Evolutionary conservation across 2,888 invertebrate species (phyloP), one percentile per base, ranked within the genome.

Genomic region (Tetramorium bicarinatum): DNA sequence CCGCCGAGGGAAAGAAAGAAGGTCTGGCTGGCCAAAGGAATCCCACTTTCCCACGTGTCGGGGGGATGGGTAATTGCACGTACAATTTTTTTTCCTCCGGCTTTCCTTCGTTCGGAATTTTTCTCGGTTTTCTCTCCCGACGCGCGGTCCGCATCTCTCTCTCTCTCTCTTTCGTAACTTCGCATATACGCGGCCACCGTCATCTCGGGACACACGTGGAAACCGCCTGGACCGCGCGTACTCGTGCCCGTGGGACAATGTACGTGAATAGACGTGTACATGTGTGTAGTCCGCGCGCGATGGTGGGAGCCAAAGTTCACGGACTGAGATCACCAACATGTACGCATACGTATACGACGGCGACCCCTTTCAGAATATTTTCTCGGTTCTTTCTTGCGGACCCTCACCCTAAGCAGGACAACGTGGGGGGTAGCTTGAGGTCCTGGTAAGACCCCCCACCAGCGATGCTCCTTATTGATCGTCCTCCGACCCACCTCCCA

Each of bases 371-470:
- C 90, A 93, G 94, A 92, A 92, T 93, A 93, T 92, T 94, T 94
- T 94, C 94, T 94, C 94, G 92, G 93, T 93, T 94, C 94, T 94
- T 94, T 94, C 94, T 94, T 94, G 93, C 91, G 92, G 90, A 91
- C 91, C 92, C 92, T 92, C 92, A 88, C 92, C 92, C 93, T 93
- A 94, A 94, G 94, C 94, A 93, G 91, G 90, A 90, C 87, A 89
- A 87, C 87, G 84, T 88, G 92, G 91, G 92, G 93, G 93, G 85
- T 91, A 92, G 93, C 94, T 92, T 93, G 94, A 94, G 94, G 93
- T 93, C 93, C 93, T 94, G 94, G 93, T 92, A 94, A 94, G 94
- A 93, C 92, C 94, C 94, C 94, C 94, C 94, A 93, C 94, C 93
- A 93, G 81, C 90, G 90, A 87, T 89, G 93, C 89, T 91, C 94